Percentiles rank a stretch among this genome's conserved stretches.
phyloP scores from a whole-genome alignment of 1,140 invertebrate genomes.

The Formica selysi region DNA sequence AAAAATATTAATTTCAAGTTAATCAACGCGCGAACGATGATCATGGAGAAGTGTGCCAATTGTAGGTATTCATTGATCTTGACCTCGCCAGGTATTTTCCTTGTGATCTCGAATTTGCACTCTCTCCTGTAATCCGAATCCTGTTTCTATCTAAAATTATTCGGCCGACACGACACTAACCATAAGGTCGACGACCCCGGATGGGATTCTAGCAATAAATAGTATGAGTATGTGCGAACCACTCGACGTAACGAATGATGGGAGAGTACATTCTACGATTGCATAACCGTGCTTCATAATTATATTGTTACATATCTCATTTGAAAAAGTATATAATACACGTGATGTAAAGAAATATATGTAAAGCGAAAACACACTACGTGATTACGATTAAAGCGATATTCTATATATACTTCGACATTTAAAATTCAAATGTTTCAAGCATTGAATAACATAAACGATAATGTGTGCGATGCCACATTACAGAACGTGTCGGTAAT shows the following conservation, averaged over 20 bases:
- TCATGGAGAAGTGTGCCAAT: neutral
- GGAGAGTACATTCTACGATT: conserved; percentile 7
- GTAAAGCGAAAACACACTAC: neutral
- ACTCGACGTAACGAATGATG: conserved; percentile 17
- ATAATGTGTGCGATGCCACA: neutral
- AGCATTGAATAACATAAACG: neutral
- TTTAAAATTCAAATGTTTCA: neutral
- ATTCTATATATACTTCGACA: neutral
- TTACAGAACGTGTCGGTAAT: neutral
- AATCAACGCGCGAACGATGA: neutral
- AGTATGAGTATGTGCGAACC: conserved; percentile 26
- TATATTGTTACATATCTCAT: neutral
- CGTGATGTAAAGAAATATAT: neutral
- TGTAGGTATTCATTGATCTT: conserved; percentile 55
- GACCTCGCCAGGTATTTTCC: conserved; percentile 18
- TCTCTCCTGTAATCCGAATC: conserved; percentile 20
- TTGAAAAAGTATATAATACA: neutral
- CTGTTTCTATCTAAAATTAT: conserved; percentile 64
- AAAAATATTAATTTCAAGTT: neutral
- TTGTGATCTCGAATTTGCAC: conserved; percentile 30
- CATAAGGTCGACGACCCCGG: conserved; percentile 31
- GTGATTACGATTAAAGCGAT: neutral
- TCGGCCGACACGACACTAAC: conserved; percentile 36
- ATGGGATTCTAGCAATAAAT: conserved; percentile 65
- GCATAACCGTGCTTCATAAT: neutral